Base-by-base conservation (phyloP, 1,140 invertebrate genomes). In the Bombus waltoni region DNA sequence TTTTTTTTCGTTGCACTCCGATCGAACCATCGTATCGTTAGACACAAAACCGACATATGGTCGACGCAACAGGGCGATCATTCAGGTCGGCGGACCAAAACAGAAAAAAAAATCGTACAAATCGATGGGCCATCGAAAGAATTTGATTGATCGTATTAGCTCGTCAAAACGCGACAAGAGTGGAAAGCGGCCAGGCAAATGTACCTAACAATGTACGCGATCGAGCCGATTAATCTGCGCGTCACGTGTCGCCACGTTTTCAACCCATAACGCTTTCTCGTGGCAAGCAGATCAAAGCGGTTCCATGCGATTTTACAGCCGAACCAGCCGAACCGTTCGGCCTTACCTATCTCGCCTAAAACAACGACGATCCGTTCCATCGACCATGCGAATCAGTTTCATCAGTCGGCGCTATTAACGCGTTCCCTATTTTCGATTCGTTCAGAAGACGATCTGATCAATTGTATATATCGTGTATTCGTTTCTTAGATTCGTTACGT, bases 81-180 rank as follows among this genome's bases (percentile, higher is more conserved):
- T 76, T 76, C 74, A 73, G 71, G 25, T 2, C 28, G 28, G n/a
- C n/a, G 59, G 6, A 53, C 28, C 6, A 38, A 76, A 76, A 76
- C 74, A 76, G 32, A 28, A 62, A 44, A 53, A 38, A 53, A 38
- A 71, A 44, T 59, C 57, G 40, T 53, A 32, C 65, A 35, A 83
- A 77, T 71, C 38, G 75, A 62, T 15, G 47, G n/a, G 5, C n/a
- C 81, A 28, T 77, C 75, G 35, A 74, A 35, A 44, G 42, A 62
- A 66, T 83, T 83, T 83, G 82, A 83, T 83, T 70, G 82, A 83
- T 83, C 82, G 82, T 53, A 78, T 78, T 83, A 83, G 47, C 66
- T 57, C 75, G 82, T 71, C 82, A 77, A 78, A 78, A 77, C 74
- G 82, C 72, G 82, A 53, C 74, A 59, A 78, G 81, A 78, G 82